Percentiles rank a stretch among this genome's conserved stretches.
phyloP scores from a whole-genome alignment of 2,888 invertebrate species.

The Pteria penguin region DNA sequence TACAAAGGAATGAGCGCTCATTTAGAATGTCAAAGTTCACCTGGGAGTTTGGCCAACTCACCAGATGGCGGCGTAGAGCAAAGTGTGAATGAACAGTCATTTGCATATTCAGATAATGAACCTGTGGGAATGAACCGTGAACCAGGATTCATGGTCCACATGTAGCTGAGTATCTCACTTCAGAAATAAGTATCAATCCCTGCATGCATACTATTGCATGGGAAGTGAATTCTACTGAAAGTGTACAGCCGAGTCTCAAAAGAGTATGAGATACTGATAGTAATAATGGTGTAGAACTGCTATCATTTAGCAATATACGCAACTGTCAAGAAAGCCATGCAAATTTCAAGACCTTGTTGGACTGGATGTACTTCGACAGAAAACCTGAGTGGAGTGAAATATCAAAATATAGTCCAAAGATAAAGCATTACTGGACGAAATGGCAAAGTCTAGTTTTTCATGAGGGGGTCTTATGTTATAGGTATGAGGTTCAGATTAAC shows the following conservation, averaged over 20 bases:
- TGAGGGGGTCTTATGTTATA: not conserved
- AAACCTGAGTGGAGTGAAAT: constrained; percentile 17
- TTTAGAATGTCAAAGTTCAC: not conserved
- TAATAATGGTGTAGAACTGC: not conserved
- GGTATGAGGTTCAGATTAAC: not conserved
- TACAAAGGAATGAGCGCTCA: not conserved
- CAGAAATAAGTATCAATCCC: not conserved
- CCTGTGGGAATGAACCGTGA: not conserved
- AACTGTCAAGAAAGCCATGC: constrained; percentile 9
- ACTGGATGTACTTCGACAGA: constrained; percentile 7
- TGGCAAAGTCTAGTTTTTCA: constrained; percentile 5
- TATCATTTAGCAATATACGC: not conserved
- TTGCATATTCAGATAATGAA: not conserved
- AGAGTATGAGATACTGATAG: not conserved
- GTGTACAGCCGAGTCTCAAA: not conserved
- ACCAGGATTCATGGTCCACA: not conserved
- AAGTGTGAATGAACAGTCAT: not conserved
- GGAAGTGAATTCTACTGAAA: not conserved
- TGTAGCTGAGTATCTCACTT: not conserved
- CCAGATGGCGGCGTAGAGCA: not conserved
- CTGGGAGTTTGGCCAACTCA: not conserved
- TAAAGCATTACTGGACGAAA: constrained; percentile 12
- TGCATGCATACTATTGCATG: no score
- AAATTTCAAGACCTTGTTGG: not conserved
- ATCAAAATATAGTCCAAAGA: not conserved